Percentiles rank a stretch among this genome's conserved stretches.
Evolutionary conservation across 1,140 invertebrate genomes (phyloP).

Genomic region (Trichonephila clavipes): DNA sequence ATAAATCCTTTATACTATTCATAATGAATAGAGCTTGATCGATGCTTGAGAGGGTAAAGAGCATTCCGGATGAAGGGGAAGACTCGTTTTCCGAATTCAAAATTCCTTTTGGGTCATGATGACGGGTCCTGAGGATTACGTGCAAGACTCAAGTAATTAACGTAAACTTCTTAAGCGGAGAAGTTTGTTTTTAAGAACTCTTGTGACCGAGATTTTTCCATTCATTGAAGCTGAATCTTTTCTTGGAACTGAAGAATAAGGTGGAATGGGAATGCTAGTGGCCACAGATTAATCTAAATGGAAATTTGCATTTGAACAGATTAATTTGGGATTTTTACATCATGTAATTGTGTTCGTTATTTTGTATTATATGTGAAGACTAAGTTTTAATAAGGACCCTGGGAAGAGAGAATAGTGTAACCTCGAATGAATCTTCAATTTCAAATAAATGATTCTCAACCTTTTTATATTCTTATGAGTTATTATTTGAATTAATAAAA

Average conservation of each 20-base stretch:
- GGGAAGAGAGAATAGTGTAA: background rate
- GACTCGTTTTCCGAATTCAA: background rate
- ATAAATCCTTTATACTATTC: constrained; percentile 45
- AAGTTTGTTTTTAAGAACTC: constrained; percentile 29
- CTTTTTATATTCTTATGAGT: too few species aligned
- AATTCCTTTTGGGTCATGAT: constrained; percentile 5
- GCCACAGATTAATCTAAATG: constrained; percentile 5
- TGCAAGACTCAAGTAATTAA: constrained; percentile 32
- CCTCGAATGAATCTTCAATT: too few species aligned
- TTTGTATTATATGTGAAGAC: too few species aligned
- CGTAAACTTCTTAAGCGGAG: constrained; percentile 19
- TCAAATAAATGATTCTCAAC: too few species aligned
- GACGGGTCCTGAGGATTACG: constrained; percentile 42
- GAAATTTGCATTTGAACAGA: constrained; percentile 17
- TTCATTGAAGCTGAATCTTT: background rate
- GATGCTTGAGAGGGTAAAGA: constrained; percentile 52
- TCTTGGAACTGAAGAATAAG: background rate
- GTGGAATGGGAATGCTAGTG: background rate
- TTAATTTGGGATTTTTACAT: background rate
- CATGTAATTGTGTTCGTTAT: background rate
- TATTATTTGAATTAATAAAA: too few species aligned
- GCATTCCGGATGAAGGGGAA: background rate
- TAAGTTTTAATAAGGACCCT: background rate
- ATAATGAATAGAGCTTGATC: constrained; percentile 48
- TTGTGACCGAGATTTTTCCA: background rate